Percentiles rank a stretch among this genome's conserved stretches.
phyloP scores from a whole-genome alignment of 2,113 vertebrate species.

The Prinia subflava region DNA sequence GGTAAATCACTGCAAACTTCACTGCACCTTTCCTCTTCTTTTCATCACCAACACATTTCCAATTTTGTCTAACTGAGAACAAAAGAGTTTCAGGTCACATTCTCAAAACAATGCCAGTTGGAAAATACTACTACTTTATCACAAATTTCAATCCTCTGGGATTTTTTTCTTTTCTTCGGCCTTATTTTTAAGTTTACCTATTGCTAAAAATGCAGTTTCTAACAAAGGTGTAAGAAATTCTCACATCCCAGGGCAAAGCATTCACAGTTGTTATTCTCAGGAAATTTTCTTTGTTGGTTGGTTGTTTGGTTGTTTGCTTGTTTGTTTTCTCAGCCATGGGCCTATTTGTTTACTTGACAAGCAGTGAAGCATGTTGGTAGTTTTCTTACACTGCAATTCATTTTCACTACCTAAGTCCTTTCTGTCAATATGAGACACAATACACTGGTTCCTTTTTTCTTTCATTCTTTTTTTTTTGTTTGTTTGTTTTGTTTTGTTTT shows the following conservation, averaged over 20 bases:
- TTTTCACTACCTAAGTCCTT: background rate
- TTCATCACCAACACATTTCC: background rate
- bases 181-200: background rate
- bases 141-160: background rate
- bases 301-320: background rate
- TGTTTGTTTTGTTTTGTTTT: fast-evolving
- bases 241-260: background rate
- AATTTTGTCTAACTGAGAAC: background rate
- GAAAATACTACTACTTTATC: background rate
- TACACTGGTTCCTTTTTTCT: background rate
- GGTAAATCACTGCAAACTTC: background rate
- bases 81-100: background rate
- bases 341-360: background rate
- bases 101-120: background rate
- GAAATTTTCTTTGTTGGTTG: background rate
- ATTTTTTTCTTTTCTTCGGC: background rate
- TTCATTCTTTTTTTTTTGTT: no score
- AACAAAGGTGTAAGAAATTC: background rate
- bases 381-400: background rate
- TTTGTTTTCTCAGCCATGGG: background rate
- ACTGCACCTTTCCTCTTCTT: background rate
- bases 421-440: background rate
- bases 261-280: background rate
- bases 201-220: background rate
- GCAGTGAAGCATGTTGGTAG: background rate